Evolutionary conservation across 2,888 invertebrate genomes (phyloP), one percentile per base, ranked within the genome.

Genomic region (Synergus japonicus): DNA sequence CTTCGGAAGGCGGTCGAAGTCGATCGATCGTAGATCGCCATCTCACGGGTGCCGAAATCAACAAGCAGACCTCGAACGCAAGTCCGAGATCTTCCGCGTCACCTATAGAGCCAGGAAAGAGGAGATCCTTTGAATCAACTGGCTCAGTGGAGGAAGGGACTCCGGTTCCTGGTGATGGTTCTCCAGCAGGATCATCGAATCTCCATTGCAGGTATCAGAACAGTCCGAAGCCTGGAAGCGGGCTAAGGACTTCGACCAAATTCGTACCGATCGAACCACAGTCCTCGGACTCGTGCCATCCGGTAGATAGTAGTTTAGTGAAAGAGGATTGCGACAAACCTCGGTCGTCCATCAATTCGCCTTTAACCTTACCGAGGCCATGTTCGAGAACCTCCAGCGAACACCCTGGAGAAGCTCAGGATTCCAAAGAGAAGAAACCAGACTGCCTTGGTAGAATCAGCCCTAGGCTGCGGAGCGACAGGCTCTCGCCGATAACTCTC

Each of bases 381-480:
- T 46, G 73, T 73, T 73, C 73, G n/a, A 49, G 54, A 37, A 73
- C 49, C n/a, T 73, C 54, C 29, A 73, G n/a, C 15, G 65, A 73
- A 37, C 13, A 37, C 41, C 60, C 49, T 15, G 44, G 58, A 12
- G 81, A 79, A n/a, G 18, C 43, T 63, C 41, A 63, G 80, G 77
- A 82, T 66, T 67, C 65, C 66, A 66, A 44, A 69, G 83, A 82
- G n/a, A 83, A 83, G 54, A 85, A 86, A 76, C 85, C 86, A 29
- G 88, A 88, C 77, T 86, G 87, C 64, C 82, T 88, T 29, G 86
- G 86, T 9, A 85, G 85, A 60, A 79, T 85, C 37, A 88, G 88
- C 78, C 88, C 87, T 7, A 84, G 85, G 73, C 77, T 81, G 60
- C 84, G 81, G 63, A 81, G 78, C 65, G 87, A 85, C 49, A 79